Evolutionary conservation across 2,797 vertebrate genomes (phyloP).

Genomic region (Gymnothorax reevesii): DNA sequence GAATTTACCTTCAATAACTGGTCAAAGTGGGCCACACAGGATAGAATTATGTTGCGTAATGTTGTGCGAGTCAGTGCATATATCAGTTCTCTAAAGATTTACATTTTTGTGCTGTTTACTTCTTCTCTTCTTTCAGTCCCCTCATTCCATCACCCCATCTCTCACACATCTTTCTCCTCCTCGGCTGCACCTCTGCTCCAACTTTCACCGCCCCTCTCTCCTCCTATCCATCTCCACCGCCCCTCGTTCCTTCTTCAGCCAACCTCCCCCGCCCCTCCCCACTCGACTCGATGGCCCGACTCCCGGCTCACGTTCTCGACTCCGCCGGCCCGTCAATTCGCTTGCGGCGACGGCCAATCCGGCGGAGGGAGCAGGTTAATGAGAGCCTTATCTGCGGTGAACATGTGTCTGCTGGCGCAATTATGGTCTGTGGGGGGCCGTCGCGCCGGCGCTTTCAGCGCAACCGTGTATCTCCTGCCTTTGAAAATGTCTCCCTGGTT

Average conservation of each 20-base stretch:
- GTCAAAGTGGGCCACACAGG: neutral
- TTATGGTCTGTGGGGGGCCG: neutral
- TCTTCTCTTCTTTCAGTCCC: neutral
- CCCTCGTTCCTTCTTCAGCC: neutral
- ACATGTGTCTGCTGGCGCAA: neutral
- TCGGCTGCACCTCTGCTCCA: neutral
- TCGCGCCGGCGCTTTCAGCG: neutral
- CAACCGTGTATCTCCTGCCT: neutral
- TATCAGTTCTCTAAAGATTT: neutral
- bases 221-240: neutral
- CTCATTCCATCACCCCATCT: neutral
- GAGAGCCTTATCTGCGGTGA: neutral
- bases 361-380: neutral
- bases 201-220: neutral
- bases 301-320: neutral
- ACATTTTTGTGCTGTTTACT: neutral
- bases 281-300: neutral
- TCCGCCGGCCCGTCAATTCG: neutral
- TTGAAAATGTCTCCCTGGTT: neutral
- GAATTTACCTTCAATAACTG: too few species aligned
- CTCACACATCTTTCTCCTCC: neutral
- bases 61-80: neutral
- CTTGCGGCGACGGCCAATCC: neutral
- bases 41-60: neutral
- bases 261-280: neutral